Conservation (phyloP, 2,797 vertebrate species). For the Allobates femoralis region DNA sequence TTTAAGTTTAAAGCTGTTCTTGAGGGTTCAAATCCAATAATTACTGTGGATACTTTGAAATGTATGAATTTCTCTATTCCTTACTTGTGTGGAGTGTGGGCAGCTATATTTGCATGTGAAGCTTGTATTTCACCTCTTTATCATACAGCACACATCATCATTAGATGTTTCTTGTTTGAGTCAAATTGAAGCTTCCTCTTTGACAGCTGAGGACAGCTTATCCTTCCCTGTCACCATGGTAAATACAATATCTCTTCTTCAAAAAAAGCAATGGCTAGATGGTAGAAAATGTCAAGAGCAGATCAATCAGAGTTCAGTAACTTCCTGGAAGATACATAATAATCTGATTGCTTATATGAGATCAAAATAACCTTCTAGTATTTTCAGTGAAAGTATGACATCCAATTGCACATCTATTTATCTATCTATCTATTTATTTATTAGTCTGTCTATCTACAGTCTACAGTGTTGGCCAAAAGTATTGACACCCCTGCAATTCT, state of each 20-base stretch:
- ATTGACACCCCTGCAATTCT: too few species aligned
- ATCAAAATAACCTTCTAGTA: constrained; percentile 43
- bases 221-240: constrained; percentile 62
- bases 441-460: too few species aligned
- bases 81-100: not conserved
- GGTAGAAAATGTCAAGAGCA: constrained; percentile 57
- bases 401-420: not conserved
- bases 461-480: too few species aligned
- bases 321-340: constrained; percentile 47
- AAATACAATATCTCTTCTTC: constrained; percentile 66
- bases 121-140: constrained; percentile 16
- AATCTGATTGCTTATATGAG: constrained; percentile 47
- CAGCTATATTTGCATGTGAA: constrained; percentile 46
- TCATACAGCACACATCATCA: constrained; percentile 43
- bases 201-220: constrained; percentile 66
- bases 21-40: not conserved
- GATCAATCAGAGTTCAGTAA: constrained; percentile 44
- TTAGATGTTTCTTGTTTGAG: constrained; percentile 66
- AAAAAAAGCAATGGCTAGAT: constrained; percentile 62
- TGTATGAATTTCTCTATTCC: not conserved
- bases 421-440: too few species aligned
- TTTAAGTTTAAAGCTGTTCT: not conserved
- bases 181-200: constrained; percentile 65
- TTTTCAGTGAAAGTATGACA: constrained; percentile 15
- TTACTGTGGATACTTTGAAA: constrained; percentile 23